phyloP scores from a whole-genome alignment of 2,888 invertebrate genomes.

The Anagyrus pseudococci region DNA sequence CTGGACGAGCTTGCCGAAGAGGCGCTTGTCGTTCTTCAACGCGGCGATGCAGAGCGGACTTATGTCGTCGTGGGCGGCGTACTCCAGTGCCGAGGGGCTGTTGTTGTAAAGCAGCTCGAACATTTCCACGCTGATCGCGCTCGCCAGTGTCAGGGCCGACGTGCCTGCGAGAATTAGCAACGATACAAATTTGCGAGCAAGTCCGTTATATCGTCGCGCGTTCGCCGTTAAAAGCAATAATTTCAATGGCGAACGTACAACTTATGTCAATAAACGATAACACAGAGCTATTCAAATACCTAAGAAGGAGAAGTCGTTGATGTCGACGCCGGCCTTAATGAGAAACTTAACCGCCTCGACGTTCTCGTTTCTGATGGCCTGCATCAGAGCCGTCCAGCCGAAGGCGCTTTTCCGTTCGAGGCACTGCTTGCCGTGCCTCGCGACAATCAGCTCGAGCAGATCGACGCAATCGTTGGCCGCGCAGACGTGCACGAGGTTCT shows the following conservation, averaged over 20 bases:
- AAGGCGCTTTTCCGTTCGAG: constrained; percentile 53
- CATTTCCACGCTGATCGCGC: constrained; percentile 50
- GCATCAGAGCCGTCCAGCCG: constrained; percentile 58
- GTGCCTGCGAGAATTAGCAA: constrained; percentile 49
- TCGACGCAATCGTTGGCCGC: constrained; percentile 51
- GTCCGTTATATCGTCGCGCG: too few species aligned
- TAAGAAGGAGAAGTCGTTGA: constrained; percentile 50
- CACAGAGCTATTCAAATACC: constrained; percentile 42
- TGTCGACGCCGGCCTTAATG: constrained; percentile 45
- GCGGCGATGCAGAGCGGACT: constrained; percentile 56
- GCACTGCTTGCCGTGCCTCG: constrained; percentile 37
- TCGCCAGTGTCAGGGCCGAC: constrained; percentile 51
- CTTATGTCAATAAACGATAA: too few species aligned
- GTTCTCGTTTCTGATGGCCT: constrained; percentile 54
- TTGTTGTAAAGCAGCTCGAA: constrained; percentile 50
- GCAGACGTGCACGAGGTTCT: constrained; percentile 52
- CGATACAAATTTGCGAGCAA: too few species aligned
- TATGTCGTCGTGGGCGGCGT: constrained; percentile 49
- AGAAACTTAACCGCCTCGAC: constrained; percentile 49
- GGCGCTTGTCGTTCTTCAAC: constrained; percentile 52
- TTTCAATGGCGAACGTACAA: too few species aligned
- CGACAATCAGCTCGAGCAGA: constrained; percentile 47
- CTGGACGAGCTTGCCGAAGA: constrained; percentile 50
- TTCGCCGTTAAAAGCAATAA: too few species aligned
- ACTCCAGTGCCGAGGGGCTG: constrained; percentile 47